Conservation (phyloP, 2,888 invertebrate genomes). For the Hirtodrosophila cameraria region DNA sequence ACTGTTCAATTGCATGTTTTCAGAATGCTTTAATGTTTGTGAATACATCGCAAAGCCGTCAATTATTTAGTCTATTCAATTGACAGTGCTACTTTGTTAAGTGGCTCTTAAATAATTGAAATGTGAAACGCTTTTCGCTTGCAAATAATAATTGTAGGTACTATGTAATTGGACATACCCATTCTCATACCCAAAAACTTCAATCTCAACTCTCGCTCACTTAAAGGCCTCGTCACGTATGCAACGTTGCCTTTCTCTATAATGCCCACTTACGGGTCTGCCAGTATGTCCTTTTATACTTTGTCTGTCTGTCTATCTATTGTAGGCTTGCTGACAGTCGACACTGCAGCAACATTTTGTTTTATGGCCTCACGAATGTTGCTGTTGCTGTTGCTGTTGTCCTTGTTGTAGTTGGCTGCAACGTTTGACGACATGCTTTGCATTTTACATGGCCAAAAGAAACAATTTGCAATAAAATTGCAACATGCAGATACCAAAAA, state of each 20-base stretch:
- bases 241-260: constrained; percentile 20
- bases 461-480: constrained; percentile 77
- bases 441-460: constrained; percentile 64
- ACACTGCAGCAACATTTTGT: constrained; percentile 72
- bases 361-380: constrained; percentile 51
- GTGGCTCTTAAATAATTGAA: too few species aligned
- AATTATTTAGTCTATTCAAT: too few species aligned
- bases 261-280: constrained; percentile 22
- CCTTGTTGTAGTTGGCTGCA: constrained; percentile 23
- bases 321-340: constrained; percentile 35
- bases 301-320: constrained; percentile 9
- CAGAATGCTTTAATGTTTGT: too few species aligned
- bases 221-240: constrained; percentile 39
- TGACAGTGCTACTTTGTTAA: too few species aligned
- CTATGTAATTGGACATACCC: too few species aligned
- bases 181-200: not conserved
- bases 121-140: too few species aligned
- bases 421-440: constrained; percentile 62
- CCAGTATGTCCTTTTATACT: too few species aligned
- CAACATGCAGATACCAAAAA: constrained; percentile 25
- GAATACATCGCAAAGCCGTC: too few species aligned
- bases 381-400: constrained; percentile 18
- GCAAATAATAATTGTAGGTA: too few species aligned
- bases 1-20: too few species aligned
- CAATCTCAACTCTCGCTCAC: constrained; percentile 14